Evolutionary conservation across 2,888 invertebrate species (phyloP).

Genomic region (Trichacis sp.): DNA sequence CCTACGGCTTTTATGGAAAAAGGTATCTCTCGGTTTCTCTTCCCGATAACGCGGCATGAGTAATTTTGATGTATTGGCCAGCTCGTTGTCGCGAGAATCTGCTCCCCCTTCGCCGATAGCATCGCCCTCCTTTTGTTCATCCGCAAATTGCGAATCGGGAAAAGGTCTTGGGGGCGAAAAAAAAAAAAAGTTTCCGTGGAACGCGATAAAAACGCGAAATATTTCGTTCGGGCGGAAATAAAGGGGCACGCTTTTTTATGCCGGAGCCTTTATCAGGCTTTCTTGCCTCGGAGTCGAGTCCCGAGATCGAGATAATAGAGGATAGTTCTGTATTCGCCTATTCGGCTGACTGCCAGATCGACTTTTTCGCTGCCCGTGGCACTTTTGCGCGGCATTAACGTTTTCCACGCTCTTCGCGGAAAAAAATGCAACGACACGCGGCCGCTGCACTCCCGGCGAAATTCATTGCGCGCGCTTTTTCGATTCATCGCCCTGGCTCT

Average conservation of each 20-base stretch:
- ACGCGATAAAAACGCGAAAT: neutral
- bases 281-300: neutral
- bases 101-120: slow-evolving; percentile 52
- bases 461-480: slow-evolving; percentile 39
- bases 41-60: slow-evolving; percentile 52
- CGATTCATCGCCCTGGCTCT: slow-evolving; percentile 28
- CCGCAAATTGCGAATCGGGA: neutral
- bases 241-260: neutral
- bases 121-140: slow-evolving; percentile 28
- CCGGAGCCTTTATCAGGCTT: neutral
- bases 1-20: too few species aligned
- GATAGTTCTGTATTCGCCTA: slow-evolving; percentile 6
- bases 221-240: neutral
- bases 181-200: neutral
- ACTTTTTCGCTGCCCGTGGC: slow-evolving; percentile 10
- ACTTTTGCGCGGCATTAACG: slow-evolving; percentile 9
- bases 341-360: slow-evolving; percentile 30
- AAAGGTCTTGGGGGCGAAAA: neutral
- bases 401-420: slow-evolving; percentile 22
- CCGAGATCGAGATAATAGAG: slow-evolving; percentile 23
- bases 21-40: too few species aligned
- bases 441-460: slow-evolving; percentile 38
- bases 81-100: slow-evolving; percentile 33
- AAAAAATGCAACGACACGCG: slow-evolving; percentile 16
- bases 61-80: slow-evolving; percentile 61